Evolutionary conservation across 2,888 invertebrate species (phyloP), one percentile per base, ranked within the genome.

Genomic region (Abrostola triplasia): DNA sequence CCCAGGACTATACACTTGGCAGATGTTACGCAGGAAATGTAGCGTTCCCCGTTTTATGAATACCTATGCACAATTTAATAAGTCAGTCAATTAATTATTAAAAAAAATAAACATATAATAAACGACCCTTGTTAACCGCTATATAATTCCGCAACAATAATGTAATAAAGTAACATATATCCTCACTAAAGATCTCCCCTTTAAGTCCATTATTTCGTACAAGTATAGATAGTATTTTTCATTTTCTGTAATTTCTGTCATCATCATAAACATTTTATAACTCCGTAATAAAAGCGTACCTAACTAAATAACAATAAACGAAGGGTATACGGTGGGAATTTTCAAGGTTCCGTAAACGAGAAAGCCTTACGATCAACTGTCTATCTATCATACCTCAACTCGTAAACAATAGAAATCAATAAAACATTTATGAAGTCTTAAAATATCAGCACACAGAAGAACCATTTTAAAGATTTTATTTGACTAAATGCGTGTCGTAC

Each of bases 231-330:
- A 56, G 41, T 59, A 54, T 69, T 49, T 58, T 62, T 36, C 59
- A 48, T 63, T 67, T 59, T 49, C 47, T 59, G 59, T 72, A 70
- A 73, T 79, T 64, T 65, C 55, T 58, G 60, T 66, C 67, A 72
- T 73, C 73, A 70, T 69, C 70, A 70, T 79, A 79, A 77, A 70
- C 57, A 59, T 69, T 70, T 77, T 79, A 77, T 69, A 62, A 54
- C 73, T 37, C 40, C 24, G 61, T 67, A 73, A 73, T 77, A 76
- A 77, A 79, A 76, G 56, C 56, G 59, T 66, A 70, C 58, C 58
- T 65, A 64, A 70, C 73, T 66, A 68, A 76, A 79, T 66, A 70
- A 70, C 64, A 65, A 69, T 73, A 70, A 77, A 64, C 50, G 59
- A 40, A 70, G n/a, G 42, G 48, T 36, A n/a, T 24, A 41, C 68